Evolutionary conservation across 1,140 invertebrate genomes (phyloP).

Genomic region (Drosophila baimaii): DNA sequence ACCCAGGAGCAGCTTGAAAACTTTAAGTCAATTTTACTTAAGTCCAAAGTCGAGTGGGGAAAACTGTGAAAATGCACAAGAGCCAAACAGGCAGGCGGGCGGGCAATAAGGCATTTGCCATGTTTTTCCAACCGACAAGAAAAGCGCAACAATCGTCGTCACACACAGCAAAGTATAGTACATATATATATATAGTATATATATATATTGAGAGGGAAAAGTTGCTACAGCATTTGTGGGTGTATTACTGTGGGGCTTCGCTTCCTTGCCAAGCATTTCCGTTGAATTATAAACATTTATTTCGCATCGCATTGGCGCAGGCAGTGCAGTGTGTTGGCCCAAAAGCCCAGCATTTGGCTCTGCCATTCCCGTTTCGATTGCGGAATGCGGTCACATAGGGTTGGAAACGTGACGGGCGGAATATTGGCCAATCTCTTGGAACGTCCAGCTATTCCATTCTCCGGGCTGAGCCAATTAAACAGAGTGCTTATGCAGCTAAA

Average conservation of each 20-base stretch:
- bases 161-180: neutral
- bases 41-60: neutral
- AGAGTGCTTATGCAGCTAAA: constrained; percentile 27
- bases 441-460: neutral
- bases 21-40: constrained; percentile 24
- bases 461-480: constrained; percentile 16
- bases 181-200: constrained; percentile 11
- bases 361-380: constrained; percentile 12
- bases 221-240: constrained; percentile 4
- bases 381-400: constrained; percentile 34
- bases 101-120: constrained; percentile 40
- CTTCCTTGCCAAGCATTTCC: constrained; percentile 43
- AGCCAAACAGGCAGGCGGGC: neutral
- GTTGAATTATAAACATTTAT: constrained; percentile 57
- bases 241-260: constrained; percentile 19
- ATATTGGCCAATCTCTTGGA: constrained; percentile 24
- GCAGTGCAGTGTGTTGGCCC: constrained; percentile 14
- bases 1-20: neutral
- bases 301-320: constrained; percentile 16
- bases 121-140: constrained; percentile 40
- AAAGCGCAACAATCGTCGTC: constrained; percentile 47
- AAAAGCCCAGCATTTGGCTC: constrained; percentile 21
- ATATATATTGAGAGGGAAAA: neutral
- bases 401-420: constrained; percentile 17
- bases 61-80: constrained; percentile 16